phyloP scores from a whole-genome alignment of 2,113 vertebrate genomes.

The Todiramphus chloris region DNA sequence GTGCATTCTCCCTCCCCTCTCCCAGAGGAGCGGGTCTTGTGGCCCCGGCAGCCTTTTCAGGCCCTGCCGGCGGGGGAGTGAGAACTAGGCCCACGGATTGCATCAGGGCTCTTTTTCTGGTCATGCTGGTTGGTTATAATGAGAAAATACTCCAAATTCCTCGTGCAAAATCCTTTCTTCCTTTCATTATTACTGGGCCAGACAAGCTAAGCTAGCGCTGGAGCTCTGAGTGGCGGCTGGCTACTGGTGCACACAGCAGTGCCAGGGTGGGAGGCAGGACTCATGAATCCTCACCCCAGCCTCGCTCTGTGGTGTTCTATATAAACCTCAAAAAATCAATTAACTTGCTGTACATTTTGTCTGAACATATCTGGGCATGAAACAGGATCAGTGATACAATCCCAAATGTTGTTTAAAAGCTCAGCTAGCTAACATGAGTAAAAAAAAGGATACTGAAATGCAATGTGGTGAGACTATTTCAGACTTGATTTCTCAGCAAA shows the following conservation, averaged over 20 bases:
- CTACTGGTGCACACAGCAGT: not conserved
- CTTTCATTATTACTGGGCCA: slow-evolving; percentile 26
- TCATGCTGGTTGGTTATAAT: slow-evolving; percentile 44
- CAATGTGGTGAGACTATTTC: not conserved
- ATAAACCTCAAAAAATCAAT: not conserved
- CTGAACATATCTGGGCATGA: not conserved
- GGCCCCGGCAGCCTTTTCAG: not conserved
- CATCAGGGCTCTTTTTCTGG: slow-evolving; percentile 32
- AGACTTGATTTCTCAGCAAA: not conserved
- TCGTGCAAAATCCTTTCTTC: slow-evolving; percentile 40
- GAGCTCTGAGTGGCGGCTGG: not conserved
- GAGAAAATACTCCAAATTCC: slow-evolving; percentile 63
- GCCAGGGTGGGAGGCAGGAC: not conserved
- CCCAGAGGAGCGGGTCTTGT: not conserved
- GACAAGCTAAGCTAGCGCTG: not conserved
- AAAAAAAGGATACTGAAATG: not conserved
- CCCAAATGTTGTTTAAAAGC: not conserved
- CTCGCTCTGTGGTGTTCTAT: not conserved
- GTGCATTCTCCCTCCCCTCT: not conserved
- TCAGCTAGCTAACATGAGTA: not conserved
- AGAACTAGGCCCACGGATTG: not conserved
- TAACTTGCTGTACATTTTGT: not conserved
- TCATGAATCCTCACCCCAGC: not conserved
- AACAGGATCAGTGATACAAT: not conserved
- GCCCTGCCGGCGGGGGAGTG: not conserved